A percentile compares a stretch with the other conserved stretches of the same genome.
phyloP scores from a whole-genome alignment of 1,140 invertebrate species.

The Saxidomus purpurata region DNA sequence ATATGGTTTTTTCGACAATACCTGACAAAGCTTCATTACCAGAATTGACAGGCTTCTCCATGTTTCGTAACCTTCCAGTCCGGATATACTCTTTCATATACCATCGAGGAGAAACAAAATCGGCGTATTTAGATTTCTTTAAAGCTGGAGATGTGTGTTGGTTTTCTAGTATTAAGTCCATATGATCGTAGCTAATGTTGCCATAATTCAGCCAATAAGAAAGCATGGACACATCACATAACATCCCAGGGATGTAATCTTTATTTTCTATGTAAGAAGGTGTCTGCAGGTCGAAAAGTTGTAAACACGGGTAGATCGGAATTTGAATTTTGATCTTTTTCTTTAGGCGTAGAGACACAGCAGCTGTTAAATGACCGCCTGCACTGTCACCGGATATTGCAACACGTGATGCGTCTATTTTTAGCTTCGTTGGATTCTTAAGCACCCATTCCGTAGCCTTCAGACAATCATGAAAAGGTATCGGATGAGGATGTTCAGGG shows the following conservation, averaged over 20 bases:
- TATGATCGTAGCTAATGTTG: conserved; percentile 72
- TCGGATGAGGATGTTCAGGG: conserved; percentile 76
- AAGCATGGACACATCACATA: conserved; percentile 74
- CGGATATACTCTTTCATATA: conserved; percentile 77
- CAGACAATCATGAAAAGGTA: conserved; percentile 75
- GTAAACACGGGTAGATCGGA: conserved; percentile 81
- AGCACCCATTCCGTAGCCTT: conserved; percentile 76
- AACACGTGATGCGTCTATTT: conserved; percentile 70
- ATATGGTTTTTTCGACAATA: conserved; percentile 70
- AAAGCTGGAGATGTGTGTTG: conserved; percentile 75
- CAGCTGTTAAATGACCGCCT: conserved; percentile 81
- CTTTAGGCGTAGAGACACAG: conserved; percentile 76
- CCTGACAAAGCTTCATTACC: conserved; percentile 72
- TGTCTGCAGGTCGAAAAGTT: conserved; percentile 79
- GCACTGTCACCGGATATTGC: conserved; percentile 80
- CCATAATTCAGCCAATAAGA: conserved; percentile 77
- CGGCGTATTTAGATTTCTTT: conserved; percentile 75
- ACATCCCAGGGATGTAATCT: conserved; percentile 74
- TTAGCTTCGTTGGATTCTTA: conserved; percentile 68
- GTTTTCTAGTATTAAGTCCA: conserved; percentile 76
- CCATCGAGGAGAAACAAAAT: conserved; percentile 70
- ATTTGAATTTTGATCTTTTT: conserved; percentile 78
- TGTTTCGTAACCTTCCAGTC: conserved; percentile 67
- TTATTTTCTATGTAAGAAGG: conserved; percentile 82
- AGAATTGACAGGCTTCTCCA: conserved; percentile 72